A percentile compares a stretch with the other conserved stretches of the same genome.
phyloP scores from a whole-genome alignment of 2,888 invertebrate species.

The Drosophila paramelanica region DNA sequence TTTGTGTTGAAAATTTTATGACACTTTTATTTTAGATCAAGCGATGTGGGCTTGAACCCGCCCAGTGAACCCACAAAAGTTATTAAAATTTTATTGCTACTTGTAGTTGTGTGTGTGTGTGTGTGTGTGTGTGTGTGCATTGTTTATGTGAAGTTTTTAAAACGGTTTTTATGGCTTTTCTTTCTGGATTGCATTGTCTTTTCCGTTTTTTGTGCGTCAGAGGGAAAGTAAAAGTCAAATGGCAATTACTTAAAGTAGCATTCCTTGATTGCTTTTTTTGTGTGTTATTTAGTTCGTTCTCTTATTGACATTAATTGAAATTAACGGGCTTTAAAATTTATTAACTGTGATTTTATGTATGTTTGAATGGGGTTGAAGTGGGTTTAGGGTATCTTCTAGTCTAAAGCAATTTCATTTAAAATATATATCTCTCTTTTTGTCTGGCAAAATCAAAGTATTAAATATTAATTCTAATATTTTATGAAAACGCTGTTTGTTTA shows the following conservation, averaged over 20 bases:
- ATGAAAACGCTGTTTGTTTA: conserved; percentile 21
- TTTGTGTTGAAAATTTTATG: conserved; percentile 54
- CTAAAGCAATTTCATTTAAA: neutral
- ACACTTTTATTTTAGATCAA: conserved; percentile 19
- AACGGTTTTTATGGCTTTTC: conserved; percentile 46
- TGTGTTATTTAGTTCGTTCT: conserved; percentile 20
- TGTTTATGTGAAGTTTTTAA: conserved; percentile 47
- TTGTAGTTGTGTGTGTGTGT: conserved; percentile 28
- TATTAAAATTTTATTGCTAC: conserved; percentile 70
- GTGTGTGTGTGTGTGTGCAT: neutral
- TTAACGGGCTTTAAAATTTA: conserved; percentile 28
- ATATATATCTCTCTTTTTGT: neutral
- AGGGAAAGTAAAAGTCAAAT: conserved; percentile 1
- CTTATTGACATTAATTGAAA: conserved; percentile 51
- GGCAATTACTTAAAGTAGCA: conserved; percentile 32
- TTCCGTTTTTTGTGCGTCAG: conserved; percentile 2
- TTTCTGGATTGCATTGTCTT: conserved; percentile 34
- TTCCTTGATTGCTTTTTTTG: conserved; percentile 13
- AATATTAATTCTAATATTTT: conserved; percentile 21
- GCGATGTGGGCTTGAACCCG: conserved; percentile 58
- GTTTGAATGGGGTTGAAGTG: too few relatives aligned
- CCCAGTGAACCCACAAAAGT: conserved; percentile 61
- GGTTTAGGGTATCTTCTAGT: too few relatives aligned
- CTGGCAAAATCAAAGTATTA: conserved; percentile 21
- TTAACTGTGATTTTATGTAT: conserved; percentile 13